Evolutionary conservation across 1,140 invertebrate genomes (phyloP), one percentile per base, ranked within the genome.

Genomic region (Cephus cinctus): DNA sequence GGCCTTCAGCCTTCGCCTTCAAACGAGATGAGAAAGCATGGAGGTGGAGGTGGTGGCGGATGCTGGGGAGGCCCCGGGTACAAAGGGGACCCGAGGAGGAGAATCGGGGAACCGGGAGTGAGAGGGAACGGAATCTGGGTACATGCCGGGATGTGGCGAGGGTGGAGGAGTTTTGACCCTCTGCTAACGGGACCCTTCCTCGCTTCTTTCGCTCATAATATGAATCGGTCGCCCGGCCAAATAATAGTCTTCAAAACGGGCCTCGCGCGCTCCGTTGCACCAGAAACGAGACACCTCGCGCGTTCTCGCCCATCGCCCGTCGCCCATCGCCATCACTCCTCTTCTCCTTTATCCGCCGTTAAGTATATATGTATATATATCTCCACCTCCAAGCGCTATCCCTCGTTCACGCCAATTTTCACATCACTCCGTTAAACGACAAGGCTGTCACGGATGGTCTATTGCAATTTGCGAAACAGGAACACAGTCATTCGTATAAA

Each of bases 121-220:
- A 54, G 47, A 43, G 54, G 55, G 61, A 49, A 65, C 57, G 52
- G 53, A 43, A 54, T 50, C 22, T n/a, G 52, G 56, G 58, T 57
- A 53, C 55, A 45, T 52, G 48, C 43, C 49, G 57, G 59, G 57
- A 62, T 54, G 52, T 59, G 56, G 58, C 48, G 57, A 57, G 55
- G n/a, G n/a, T n/a, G n/a, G 56, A 65, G 57, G 57, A 66, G 62
- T 66, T 70, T 72, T 72, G 71, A 72, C 65, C 68, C 71, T 68
- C 48, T 56, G 63, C 68, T 73, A 75, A 75, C 72, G 72, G 71
- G 72, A 75, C 65, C 67, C 68, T 69, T 71, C 65, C 50, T 65
- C 62, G 63, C 65, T 71, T 71, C 65, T 67, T 70, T 71, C 60
- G 58, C 60, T 67, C 56, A 56, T 66, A 69, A 70, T 61, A 59